phyloP scores from a whole-genome alignment of 2,113 vertebrate genomes.

The Probosciger aterrimus region DNA sequence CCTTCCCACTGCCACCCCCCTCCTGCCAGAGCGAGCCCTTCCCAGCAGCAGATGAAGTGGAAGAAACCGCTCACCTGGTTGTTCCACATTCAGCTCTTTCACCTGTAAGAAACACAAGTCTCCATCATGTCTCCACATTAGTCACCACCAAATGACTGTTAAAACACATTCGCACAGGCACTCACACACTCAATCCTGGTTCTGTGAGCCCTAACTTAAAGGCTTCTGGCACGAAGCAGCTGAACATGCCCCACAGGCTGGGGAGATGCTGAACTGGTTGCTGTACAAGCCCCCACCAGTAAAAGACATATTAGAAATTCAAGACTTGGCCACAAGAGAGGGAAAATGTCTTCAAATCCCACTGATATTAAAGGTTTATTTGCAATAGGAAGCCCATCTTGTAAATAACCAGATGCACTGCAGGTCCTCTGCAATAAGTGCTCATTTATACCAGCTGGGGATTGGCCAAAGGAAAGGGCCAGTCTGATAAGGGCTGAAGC shows the following conservation, averaged over 20 bases:
- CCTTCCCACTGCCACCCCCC: background rate
- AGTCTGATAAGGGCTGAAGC: background rate
- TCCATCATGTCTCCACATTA: background rate
- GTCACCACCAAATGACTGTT: background rate
- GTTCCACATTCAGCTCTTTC: constrained; percentile 96
- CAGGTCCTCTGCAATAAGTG: background rate
- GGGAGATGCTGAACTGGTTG: background rate
- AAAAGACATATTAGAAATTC: background rate
- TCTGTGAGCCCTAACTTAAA: background rate
- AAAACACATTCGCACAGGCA: background rate
- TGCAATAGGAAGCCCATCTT: background rate
- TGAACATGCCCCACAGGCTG: background rate
- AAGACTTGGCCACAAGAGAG: background rate
- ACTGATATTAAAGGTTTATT: background rate
- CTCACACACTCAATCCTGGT: background rate
- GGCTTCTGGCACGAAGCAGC: background rate
- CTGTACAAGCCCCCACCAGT: background rate
- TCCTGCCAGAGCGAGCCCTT: background rate
- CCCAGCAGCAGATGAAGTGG: background rate
- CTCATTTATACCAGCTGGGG: background rate
- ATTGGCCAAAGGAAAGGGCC: background rate
- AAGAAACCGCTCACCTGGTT: constrained; percentile 85
- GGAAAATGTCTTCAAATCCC: background rate
- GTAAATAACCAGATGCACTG: background rate
- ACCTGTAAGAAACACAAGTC: constrained; percentile 74